A percentile compares a stretch with the other conserved stretches of the same genome.
These are phyloP conservation scores for Drosophila robusta DNA, from an alignment of 2,888 invertebrate species.

Conservation along the genomic window DNA sequence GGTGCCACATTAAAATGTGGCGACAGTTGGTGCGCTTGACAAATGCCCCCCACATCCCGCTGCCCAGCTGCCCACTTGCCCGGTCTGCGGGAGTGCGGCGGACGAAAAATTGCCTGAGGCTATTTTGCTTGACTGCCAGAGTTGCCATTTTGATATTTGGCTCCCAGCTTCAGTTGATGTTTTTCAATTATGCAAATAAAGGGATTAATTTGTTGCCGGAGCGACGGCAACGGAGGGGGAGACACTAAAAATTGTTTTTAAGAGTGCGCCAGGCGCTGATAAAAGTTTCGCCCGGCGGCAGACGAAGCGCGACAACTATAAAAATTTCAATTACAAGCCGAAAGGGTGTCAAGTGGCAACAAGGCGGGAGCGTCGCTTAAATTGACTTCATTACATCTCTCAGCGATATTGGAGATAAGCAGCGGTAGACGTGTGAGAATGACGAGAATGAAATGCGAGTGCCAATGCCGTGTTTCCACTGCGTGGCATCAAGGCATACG, in stretches of 20 bases:
- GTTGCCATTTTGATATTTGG: constrained; percentile 67
- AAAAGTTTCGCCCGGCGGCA: constrained; percentile 55
- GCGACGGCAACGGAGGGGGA: constrained; percentile 9
- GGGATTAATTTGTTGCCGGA: constrained; percentile 77
- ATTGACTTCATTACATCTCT: constrained; percentile 75
- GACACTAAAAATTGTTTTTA: constrained; percentile 70
- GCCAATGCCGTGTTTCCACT: constrained; percentile 34
- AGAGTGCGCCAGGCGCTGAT: constrained; percentile 63
- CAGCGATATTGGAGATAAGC: constrained; percentile 49
- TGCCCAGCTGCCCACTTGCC: background rate
- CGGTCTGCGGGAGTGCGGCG: background rate
- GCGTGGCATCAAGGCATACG: background rate
- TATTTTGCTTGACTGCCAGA: constrained; percentile 41
- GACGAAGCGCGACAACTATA: constrained; percentile 69
- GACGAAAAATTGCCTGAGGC: constrained; percentile 41
- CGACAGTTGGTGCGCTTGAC: constrained; percentile 55
- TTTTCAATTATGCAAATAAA: constrained; percentile 83
- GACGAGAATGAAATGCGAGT: constrained; percentile 19
- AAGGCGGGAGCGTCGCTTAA: constrained; percentile 29
- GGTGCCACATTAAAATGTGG: constrained; percentile 70
- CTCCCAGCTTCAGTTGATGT: constrained; percentile 70
- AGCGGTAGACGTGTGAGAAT: constrained; percentile 44
- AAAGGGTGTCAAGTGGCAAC: constrained; percentile 16
- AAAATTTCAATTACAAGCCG: constrained; percentile 75
- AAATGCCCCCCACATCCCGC: constrained; percentile 11